phyloP scores from a whole-genome alignment of 2,797 vertebrate species.

The Scolopax bukidnonensis region DNA sequence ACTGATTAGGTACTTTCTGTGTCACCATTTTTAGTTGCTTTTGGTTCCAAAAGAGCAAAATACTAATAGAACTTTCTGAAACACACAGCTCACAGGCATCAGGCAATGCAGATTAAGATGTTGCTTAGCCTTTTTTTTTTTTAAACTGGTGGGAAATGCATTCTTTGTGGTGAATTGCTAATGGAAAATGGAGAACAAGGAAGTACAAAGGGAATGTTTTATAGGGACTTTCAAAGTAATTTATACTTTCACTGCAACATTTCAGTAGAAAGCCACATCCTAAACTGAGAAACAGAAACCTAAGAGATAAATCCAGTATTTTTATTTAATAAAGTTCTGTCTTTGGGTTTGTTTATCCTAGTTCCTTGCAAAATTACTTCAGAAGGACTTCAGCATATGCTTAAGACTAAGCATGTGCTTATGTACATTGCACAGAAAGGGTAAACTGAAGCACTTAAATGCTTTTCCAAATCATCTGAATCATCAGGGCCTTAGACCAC shows the following conservation, averaged over 20 bases:
- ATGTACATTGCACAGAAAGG: not conserved
- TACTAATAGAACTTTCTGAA: not conserved
- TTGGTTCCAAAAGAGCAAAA: not conserved
- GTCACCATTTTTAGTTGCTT: not conserved
- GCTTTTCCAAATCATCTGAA: not conserved
- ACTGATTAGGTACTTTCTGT: not conserved
- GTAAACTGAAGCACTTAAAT: not conserved
- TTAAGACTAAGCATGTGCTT: not conserved
- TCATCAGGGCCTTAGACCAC: not conserved
- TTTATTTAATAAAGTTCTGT: not conserved
- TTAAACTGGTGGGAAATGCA: not conserved
- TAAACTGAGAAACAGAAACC: not conserved
- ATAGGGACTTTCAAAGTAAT: not conserved
- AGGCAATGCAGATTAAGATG: not conserved
- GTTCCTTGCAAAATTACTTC: not conserved
- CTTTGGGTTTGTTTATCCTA: not conserved
- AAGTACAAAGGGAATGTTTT: not conserved
- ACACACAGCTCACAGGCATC: fast-evolving
- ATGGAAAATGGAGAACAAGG: not conserved
- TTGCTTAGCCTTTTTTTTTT: not conserved
- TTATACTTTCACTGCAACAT: not conserved
- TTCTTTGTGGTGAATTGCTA: not conserved
- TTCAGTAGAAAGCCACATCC: not conserved
- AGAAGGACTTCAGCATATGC: not conserved
- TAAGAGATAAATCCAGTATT: not conserved